Evolutionary conservation across 2,113 vertebrate genomes (phyloP), one percentile per base, ranked within the genome.

Genomic region (Sapajus apella): DNA sequence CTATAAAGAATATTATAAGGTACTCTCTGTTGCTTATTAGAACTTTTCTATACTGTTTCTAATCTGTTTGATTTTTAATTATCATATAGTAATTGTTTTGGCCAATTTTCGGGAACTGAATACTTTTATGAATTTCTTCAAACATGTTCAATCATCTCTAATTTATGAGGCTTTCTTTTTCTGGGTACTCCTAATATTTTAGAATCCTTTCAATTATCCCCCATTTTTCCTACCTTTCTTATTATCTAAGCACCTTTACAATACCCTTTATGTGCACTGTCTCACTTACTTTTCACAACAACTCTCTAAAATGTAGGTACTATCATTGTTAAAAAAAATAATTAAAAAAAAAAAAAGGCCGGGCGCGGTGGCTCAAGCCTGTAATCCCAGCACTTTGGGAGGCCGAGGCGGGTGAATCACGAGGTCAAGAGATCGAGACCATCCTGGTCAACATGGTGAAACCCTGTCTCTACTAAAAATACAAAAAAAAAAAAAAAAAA

Each of bases 61-160:
- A 92, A 50, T 45, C 25, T 83, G 10, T 55, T 93, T 40, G 61
- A 52, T 56, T 91, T 95, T 79, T 64, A 30, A 84, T 56, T 86
- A 61, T 76, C 43, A 84, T 80, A 55, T 14, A 95, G 17, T 55
- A 93, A 70, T 4, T 43, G 23, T 18, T 72, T 86, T 92, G n/a
- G 52, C 20, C 52, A 76, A 83, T 58, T 43, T 56, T 27, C 13
- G 52, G 56, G 14, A 93, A 87, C 4, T 61, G 18, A 91, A 66
- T 94, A 55, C 32, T 21, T 93, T 90, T 86, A 89, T 55, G 14
- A 89, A 72, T 20, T 91, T 94, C 79, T 85, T 92, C 80, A 90
- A 91, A 89, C 14, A 93, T 94, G 18, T 97, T 94, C 72, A 76
- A 82, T 81, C 73, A 52, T 87, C 45, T 92, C 56, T 95, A 81